A percentile compares a stretch with the other conserved stretches of the same genome.
Conservation (phyloP, 2,113 vertebrate species). For the Psammodynastes pulverulentus region DNA sequence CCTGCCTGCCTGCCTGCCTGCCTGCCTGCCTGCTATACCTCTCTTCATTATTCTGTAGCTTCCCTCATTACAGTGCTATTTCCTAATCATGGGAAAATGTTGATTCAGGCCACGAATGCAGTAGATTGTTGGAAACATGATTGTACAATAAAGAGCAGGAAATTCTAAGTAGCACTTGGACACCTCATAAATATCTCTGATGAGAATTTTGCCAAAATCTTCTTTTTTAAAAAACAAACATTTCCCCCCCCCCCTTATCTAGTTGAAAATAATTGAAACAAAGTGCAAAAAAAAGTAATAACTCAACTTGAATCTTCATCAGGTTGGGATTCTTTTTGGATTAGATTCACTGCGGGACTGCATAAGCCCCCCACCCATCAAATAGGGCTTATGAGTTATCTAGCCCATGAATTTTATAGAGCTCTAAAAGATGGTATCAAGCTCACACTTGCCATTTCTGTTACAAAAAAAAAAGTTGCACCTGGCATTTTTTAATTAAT, state of each 20-base stretch:
- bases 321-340: not conserved
- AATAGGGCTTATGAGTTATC: not conserved
- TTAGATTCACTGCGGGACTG: not conserved
- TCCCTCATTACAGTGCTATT: not conserved
- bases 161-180: not conserved
- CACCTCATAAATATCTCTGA: not conserved
- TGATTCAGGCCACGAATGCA: not conserved
- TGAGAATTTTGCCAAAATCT: not conserved
- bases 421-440: not conserved
- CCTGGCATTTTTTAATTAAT: not conserved
- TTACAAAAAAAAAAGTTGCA: not conserved
- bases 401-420: not conserved
- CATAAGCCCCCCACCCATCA: not conserved
- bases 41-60: not conserved
- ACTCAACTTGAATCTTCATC: not conserved
- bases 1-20: not conserved
- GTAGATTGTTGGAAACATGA: not conserved
- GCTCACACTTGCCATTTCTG: not conserved
- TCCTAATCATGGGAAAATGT: not conserved
- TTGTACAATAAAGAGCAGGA: not conserved
- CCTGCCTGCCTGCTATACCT: not conserved
- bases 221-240: not conserved
- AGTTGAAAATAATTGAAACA: not conserved
- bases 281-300: not conserved
- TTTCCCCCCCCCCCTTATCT: not conserved